phyloP scores from a whole-genome alignment of 1,140 invertebrate genomes.

The Dendrolimus punctatus region DNA sequence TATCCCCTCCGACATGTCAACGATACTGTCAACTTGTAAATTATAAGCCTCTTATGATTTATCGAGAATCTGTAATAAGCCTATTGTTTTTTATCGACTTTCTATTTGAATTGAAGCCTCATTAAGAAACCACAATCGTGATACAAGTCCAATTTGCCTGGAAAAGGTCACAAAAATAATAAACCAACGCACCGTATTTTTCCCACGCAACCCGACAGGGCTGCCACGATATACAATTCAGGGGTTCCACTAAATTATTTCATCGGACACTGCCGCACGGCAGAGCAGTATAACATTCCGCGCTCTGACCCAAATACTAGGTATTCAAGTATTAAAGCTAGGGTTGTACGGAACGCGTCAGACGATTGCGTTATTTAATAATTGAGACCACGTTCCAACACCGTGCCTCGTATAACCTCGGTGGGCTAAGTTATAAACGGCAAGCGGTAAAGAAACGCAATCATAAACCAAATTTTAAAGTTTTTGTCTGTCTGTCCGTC shows the following conservation, averaged over 20 bases:
- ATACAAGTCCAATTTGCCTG: too few relatives aligned
- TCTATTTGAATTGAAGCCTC: too few relatives aligned
- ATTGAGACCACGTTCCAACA: conserved; percentile 50
- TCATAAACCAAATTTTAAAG: too few relatives aligned
- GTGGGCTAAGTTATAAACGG: conserved; percentile 4
- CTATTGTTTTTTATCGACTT: too few relatives aligned
- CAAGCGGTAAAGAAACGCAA: neutral
- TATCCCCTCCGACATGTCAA: neutral
- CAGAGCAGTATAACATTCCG: conserved; percentile 14
- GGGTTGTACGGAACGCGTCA: conserved; percentile 30
- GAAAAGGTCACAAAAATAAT: too few relatives aligned
- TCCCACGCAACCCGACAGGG: neutral
- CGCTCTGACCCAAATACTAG: conserved; percentile 56
- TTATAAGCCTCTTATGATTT: too few relatives aligned
- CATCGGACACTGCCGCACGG: conserved; percentile 5
- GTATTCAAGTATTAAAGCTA: conserved; percentile 64
- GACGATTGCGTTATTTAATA: conserved; percentile 66
- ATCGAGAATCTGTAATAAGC: too few relatives aligned
- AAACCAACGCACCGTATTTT: too few relatives aligned
- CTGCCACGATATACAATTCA: conserved; percentile 10
- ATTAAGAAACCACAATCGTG: too few relatives aligned
- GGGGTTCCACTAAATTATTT: conserved; percentile 18
- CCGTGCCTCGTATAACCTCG: conserved; percentile 31
- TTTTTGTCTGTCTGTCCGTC: too few relatives aligned
- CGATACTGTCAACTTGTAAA: neutral